Conservation (phyloP, 2,113 vertebrate genomes). For the Tetrao urogallus region DNA sequence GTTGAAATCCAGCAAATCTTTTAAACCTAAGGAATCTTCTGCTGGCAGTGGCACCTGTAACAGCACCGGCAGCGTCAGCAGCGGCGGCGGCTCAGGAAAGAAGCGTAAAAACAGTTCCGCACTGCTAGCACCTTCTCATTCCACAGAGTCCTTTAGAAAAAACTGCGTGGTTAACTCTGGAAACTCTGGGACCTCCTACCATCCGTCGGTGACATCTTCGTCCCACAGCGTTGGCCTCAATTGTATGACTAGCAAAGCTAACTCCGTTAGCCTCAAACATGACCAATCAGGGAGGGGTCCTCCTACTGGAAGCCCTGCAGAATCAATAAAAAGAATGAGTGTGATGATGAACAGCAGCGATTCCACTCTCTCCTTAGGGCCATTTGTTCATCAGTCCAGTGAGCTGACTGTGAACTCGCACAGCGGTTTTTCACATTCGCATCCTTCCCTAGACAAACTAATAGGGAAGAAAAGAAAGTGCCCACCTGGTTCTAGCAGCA, state of each 20-base stretch:
- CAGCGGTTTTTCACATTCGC: conserved; percentile 83
- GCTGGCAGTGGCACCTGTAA: conserved; percentile 83
- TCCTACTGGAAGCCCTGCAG: conserved; percentile 87
- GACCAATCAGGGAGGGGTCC: conserved; percentile 89
- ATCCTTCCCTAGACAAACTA: conserved; percentile 85
- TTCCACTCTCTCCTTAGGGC: conserved; percentile 95
- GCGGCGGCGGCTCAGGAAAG: conserved; percentile 89
- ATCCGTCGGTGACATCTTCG: conserved; percentile 80
- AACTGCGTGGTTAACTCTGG: conserved; percentile 90
- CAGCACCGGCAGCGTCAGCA: conserved; percentile 81
- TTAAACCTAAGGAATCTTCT: conserved; percentile 88
- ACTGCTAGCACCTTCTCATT: conserved; percentile 84
- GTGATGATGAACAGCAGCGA: conserved; percentile 97
- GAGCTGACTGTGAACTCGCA: conserved; percentile 84
- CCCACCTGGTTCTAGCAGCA: conserved; percentile 83
- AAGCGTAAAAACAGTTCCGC: conserved; percentile 93
- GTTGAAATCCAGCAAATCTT: conserved; percentile 90
- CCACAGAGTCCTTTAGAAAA: conserved; percentile 92
- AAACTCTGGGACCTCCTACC: conserved; percentile 89
- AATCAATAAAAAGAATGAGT: conserved; percentile 98
- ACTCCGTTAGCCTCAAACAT: conserved; percentile 88
- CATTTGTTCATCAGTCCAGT: conserved; percentile 91
- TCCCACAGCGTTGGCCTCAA: conserved; percentile 89
- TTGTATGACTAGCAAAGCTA: conserved; percentile 87
- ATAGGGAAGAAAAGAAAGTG: conserved; percentile 95